Base-by-base conservation (phyloP, 2,797 vertebrate genomes). In the Hyperoplus lanceolatus region DNA sequence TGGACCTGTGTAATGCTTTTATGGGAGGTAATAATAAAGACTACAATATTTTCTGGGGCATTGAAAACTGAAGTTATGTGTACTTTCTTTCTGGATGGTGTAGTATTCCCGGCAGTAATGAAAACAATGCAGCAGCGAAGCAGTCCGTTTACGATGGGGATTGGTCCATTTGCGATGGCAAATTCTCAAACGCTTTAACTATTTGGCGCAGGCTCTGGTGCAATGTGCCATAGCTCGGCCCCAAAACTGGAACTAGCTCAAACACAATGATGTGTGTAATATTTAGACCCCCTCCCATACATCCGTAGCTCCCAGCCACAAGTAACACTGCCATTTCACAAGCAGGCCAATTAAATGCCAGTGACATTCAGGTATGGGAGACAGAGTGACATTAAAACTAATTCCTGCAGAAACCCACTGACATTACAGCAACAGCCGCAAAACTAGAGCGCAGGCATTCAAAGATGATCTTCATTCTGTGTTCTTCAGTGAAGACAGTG, bases 381-480 rank as follows among this genome's bases (percentile, higher is more conserved):
- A 93, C 77, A 62, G 87, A 92, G 70, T 94, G 94, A 93, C 94
- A 95, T 95, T 95, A 93, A 92, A 91, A 93, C 87, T 87, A 80
- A 94, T 94, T 95, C 90, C 82, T 71, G 73, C 81, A 89, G 89
- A 93, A 92, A 93, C 82, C 80, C 89, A 89, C 82, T 95, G 94
- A 94, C 94, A 94, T 95, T 95, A 90, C 64, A 65, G 73, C 49
- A 74, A 75, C 82, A 64, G 73, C 72, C 63, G 18, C 72, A 78
- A 29, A 63, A 81, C 80, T 61, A 57, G 60, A 84, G 53, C 56
- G 29, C 62, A 70, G 60, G 48, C 80, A 46, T 62, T 74, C 80
- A 45, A 50, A 82, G 80, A 82, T 82, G 73, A 73, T 77, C 82
- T 72, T 85, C 66, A 83, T 49, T 42, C 68, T 60, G 43, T 45